Evolutionary conservation across 2,113 vertebrate genomes (phyloP).

Genomic region (Gallinago media): DNA sequence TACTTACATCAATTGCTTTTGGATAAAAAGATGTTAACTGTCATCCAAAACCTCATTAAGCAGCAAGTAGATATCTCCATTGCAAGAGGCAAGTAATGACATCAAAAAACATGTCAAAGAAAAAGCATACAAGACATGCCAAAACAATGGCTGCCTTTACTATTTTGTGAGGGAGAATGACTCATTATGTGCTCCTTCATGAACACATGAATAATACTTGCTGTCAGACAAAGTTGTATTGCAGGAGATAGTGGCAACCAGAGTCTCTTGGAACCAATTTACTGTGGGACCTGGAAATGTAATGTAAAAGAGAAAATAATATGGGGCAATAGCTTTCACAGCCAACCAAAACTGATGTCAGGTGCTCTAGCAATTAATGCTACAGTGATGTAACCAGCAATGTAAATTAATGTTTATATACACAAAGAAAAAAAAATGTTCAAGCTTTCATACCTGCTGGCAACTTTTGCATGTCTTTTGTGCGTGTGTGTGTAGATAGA

Average conservation of each 20-base stretch:
- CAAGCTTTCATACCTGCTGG: background rate
- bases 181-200: background rate
- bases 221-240: background rate
- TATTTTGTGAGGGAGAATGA: fast-evolving
- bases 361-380: background rate
- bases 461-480: background rate
- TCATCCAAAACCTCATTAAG: background rate
- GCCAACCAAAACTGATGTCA: background rate
- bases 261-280: background rate
- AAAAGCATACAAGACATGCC: background rate
- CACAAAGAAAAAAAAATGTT: background rate
- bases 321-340: background rate
- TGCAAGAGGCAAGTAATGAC: background rate
- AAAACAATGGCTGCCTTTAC: background rate
- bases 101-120: background rate
- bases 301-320: background rate
- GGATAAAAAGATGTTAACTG: background rate
- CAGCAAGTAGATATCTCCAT: background rate
- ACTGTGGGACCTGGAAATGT: background rate
- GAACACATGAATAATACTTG: background rate
- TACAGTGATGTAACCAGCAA: background rate
- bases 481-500: background rate
- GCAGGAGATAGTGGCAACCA: background rate
- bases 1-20: background rate
- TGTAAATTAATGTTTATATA: background rate